Percentiles rank a stretch among this genome's conserved stretches.
These are phyloP conservation scores for Zoroaster sp. DNA, from an alignment of 53 echinoderm and acorn worm species.

Conservation along the genomic window DNA sequence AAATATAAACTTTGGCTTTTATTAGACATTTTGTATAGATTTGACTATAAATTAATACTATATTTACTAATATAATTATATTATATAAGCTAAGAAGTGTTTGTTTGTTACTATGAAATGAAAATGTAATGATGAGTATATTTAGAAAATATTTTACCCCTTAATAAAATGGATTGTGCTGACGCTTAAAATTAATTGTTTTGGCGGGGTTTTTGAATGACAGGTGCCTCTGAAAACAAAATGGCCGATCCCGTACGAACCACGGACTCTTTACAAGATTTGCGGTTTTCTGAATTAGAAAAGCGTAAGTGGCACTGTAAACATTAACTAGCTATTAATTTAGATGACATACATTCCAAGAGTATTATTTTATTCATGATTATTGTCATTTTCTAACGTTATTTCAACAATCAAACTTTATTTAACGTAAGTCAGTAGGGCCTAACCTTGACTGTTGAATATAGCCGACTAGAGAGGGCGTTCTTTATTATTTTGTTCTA, in stretches of 20 bases:
- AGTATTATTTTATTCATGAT: background rate
- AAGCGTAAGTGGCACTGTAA: slow-evolving; percentile 46
- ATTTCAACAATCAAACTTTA: too few species aligned
- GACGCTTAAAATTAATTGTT: background rate
- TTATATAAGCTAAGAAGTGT: too few species aligned
- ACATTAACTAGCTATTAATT: background rate
- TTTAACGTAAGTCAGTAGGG: too few species aligned
- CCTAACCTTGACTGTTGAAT: too few species aligned
- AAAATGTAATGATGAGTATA: background rate
- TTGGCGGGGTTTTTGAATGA: slow-evolving; percentile 44
- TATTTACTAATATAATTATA: too few species aligned
- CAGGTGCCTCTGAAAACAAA: slow-evolving; percentile 23
- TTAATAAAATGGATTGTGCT: background rate
- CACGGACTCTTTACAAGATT: slow-evolving; percentile 36
- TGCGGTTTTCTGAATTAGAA: slow-evolving; percentile 58
- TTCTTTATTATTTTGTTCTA: too few species aligned
- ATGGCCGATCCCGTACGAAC: slow-evolving; percentile 62
- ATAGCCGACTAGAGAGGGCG: too few species aligned
- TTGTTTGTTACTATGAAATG: background rate
- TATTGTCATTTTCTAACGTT: background rate
- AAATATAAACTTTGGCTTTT: background rate
- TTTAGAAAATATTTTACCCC: background rate
- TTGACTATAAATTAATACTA: too few species aligned
- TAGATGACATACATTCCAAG: background rate
- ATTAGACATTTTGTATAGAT: background rate